Percentiles rank a stretch among this genome's conserved stretches.
Conservation (phyloP, 1,140 invertebrate species). For the Camponotus pennsylvanicus region DNA sequence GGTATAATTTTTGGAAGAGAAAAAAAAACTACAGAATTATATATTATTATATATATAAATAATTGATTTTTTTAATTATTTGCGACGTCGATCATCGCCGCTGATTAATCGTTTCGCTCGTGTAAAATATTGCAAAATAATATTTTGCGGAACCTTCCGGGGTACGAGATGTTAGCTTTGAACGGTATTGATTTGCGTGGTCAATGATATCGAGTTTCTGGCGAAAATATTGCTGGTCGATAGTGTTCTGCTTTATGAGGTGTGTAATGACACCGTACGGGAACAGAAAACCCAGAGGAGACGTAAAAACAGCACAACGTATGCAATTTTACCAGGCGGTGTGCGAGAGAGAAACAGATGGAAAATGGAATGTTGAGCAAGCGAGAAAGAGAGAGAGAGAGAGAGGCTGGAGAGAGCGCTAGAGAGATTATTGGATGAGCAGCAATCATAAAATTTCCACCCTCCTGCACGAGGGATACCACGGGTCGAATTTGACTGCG, state of each 20-base stretch:
- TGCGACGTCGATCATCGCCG: neutral
- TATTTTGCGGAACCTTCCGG: neutral
- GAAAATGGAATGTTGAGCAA: neutral
- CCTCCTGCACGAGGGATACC: constrained; percentile 42
- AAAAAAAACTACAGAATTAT: neutral
- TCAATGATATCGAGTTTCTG: constrained; percentile 69
- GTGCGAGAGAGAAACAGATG: neutral
- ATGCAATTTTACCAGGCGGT: constrained; percentile 56
- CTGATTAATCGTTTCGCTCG: neutral
- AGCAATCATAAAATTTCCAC: constrained; percentile 73
- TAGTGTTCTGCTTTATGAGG: constrained; percentile 77
- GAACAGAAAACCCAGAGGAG: constrained; percentile 77
- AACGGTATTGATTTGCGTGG: constrained; percentile 37
- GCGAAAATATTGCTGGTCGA: constrained; percentile 54
- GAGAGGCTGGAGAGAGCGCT: constrained; percentile 50
- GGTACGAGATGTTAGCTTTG: neutral
- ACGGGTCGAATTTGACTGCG: constrained; percentile 64
- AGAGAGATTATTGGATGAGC: constrained; percentile 66
- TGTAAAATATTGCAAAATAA: neutral
- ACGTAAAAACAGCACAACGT: constrained; percentile 73
- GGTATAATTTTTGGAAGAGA: too few relatives aligned
- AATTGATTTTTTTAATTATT: neutral
- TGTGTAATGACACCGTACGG: constrained; percentile 75
- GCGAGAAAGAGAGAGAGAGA: neutral
- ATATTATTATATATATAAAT: constrained; percentile 1